Evolutionary conservation across 1,140 invertebrate genomes (phyloP).

Genomic region (Macrocentrus cingulum): DNA sequence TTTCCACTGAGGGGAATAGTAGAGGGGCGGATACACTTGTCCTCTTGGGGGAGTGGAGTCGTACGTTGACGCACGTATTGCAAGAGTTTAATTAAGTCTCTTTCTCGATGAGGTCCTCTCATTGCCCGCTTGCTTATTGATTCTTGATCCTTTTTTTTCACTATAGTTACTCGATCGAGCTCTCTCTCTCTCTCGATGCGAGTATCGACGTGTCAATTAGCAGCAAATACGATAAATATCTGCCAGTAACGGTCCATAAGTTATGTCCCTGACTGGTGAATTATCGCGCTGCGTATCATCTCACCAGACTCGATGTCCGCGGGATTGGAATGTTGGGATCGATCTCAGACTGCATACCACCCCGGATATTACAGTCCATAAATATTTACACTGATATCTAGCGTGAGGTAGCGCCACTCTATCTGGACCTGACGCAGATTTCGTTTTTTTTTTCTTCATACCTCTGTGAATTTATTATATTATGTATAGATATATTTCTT

Average conservation of each 20-base stretch:
- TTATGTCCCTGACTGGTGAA: constrained; percentile 43
- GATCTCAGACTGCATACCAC: constrained; percentile 8
- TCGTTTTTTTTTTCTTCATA: constrained; percentile 7
- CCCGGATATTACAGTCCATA: constrained; percentile 15
- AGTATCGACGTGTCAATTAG: constrained; percentile 53
- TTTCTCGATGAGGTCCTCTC: too few relatives aligned
- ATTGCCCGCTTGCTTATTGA: constrained; percentile 3
- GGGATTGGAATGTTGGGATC: constrained; percentile 35
- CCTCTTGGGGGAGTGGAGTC: not conserved
- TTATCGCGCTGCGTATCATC: constrained; percentile 47
- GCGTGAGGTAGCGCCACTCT: not conserved
- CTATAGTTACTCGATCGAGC: too few relatives aligned
- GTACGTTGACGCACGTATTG: constrained; percentile 9
- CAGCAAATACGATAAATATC: constrained; percentile 46
- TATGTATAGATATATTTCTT: too few relatives aligned
- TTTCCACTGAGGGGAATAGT: not conserved
- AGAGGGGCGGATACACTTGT: not conserved
- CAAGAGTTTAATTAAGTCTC: constrained; percentile 19
- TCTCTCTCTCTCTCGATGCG: not conserved
- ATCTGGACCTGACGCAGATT: not conserved
- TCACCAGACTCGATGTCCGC: constrained; percentile 34
- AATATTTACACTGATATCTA: constrained; percentile 10
- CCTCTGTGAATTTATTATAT: too few relatives aligned
- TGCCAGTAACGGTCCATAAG: constrained; percentile 45
- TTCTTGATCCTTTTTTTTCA: not conserved